phyloP scores from a whole-genome alignment of 2,888 invertebrate species.

The Hypselothyrea guttata region DNA sequence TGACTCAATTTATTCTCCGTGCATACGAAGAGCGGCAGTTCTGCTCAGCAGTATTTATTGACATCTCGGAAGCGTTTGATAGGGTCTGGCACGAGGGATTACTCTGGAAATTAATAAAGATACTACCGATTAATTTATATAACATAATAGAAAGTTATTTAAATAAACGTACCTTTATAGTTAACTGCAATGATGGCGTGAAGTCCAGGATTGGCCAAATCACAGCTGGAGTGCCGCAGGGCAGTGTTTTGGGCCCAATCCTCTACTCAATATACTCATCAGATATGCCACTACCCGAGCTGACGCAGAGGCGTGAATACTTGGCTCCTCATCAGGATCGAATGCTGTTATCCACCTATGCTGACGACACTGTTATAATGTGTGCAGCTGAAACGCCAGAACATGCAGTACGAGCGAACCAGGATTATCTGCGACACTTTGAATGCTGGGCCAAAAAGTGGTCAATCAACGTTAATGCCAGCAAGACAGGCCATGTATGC shows the following conservation, averaged over 20 bases:
- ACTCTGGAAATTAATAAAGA: not conserved
- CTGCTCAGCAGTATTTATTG: not conserved
- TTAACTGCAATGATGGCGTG: not conserved
- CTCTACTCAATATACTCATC: conserved; percentile 3
- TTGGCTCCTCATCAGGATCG: not conserved
- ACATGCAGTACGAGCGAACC: not conserved
- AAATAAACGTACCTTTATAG: not conserved
- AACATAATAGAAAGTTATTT: not conserved
- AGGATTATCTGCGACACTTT: not conserved
- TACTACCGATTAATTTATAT: not conserved
- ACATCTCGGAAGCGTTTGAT: conserved; percentile 1
- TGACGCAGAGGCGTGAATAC: not conserved
- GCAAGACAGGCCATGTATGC: not conserved
- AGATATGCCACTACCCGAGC: not conserved
- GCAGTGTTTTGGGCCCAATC: conserved; percentile 4
- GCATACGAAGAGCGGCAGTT: not conserved
- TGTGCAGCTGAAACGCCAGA: not conserved
- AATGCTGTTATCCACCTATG: not conserved
- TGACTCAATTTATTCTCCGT: conserved; percentile 3
- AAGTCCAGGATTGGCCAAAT: not conserved
- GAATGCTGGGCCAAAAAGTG: not conserved
- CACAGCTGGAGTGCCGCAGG: conserved; percentile 7
- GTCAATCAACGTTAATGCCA: not conserved
- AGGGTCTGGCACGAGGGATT: conserved; percentile 1
- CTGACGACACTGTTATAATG: not conserved